Evolutionary conservation across 2,888 invertebrate genomes (phyloP).

Genomic region (Lutraria lutraria): DNA sequence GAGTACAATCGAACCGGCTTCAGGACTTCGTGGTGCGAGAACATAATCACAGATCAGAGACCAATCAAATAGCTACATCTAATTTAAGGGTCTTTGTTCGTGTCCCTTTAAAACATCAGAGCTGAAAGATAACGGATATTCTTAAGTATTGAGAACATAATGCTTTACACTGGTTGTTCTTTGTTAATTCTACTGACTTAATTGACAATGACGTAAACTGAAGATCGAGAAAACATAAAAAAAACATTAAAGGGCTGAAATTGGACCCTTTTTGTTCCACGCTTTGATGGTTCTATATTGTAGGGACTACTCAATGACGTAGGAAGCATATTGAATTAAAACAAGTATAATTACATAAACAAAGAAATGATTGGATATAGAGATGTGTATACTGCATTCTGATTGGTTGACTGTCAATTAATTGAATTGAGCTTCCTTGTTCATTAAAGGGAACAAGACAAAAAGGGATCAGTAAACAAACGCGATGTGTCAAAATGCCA

Average conservation of each 20-base stretch:
- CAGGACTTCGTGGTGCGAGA: background rate
- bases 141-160: background rate
- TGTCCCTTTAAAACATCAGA: background rate
- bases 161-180: background rate
- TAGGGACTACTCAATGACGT: background rate
- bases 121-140: background rate
- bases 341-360: background rate
- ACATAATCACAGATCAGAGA: background rate
- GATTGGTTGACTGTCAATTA: background rate
- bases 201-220: background rate
- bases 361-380: background rate
- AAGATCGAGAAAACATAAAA: background rate
- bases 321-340: no score
- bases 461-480: background rate
- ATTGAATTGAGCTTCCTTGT: background rate
- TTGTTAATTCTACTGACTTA: background rate
- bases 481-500: conserved; percentile 2
- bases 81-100: conserved; percentile 4
- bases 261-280: background rate
- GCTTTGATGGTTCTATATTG: background rate
- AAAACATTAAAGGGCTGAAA: background rate
- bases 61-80: background rate
- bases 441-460: background rate
- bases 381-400: background rate
- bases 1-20: no score